Percentiles rank a stretch among this genome's conserved stretches.
phyloP scores from a whole-genome alignment of 2,797 vertebrate species.

The Cossypha dichroa region DNA sequence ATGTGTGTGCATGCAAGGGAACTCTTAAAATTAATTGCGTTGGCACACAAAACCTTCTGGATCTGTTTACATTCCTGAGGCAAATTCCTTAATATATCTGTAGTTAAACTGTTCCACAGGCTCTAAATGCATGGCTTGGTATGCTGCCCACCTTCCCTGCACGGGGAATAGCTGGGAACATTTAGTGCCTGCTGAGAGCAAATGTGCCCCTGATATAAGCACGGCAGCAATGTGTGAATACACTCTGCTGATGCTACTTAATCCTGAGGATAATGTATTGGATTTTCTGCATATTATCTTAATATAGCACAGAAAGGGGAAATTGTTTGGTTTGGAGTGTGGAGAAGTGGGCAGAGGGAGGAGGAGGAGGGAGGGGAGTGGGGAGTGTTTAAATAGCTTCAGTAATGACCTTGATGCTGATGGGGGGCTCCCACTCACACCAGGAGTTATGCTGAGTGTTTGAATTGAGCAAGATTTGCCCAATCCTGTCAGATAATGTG shows the following conservation, averaged over 20 bases:
- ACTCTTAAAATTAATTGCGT: conserved; percentile 26
- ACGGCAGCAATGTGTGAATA: not conserved
- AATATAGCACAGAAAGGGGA: not conserved
- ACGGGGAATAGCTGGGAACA: not conserved
- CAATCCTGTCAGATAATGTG: not conserved
- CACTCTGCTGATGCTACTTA: not conserved
- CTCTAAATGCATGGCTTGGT: not conserved
- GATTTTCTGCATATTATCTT: conserved; percentile 23
- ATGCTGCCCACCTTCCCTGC: not conserved
- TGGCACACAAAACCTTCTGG: conserved; percentile 12
- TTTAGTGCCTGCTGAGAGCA: not conserved
- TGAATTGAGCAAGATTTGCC: not conserved
- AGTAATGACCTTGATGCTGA: not conserved
- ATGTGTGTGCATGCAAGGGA: not conserved
- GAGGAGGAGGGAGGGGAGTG: not conserved
- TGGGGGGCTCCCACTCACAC: not conserved
- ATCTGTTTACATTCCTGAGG: conserved; percentile 57
- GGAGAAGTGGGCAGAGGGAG: not conserved
- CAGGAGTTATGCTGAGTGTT: not conserved
- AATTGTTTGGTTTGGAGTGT: not conserved
- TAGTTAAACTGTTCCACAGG: not conserved
- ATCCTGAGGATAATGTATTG: conserved; percentile 28
- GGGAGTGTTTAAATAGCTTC: not conserved
- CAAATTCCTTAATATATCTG: conserved; percentile 36
- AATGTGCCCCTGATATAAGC: not conserved